Evolutionary conservation across 2,113 vertebrate species (phyloP).

Genomic region (Bathybates hornii): DNA sequence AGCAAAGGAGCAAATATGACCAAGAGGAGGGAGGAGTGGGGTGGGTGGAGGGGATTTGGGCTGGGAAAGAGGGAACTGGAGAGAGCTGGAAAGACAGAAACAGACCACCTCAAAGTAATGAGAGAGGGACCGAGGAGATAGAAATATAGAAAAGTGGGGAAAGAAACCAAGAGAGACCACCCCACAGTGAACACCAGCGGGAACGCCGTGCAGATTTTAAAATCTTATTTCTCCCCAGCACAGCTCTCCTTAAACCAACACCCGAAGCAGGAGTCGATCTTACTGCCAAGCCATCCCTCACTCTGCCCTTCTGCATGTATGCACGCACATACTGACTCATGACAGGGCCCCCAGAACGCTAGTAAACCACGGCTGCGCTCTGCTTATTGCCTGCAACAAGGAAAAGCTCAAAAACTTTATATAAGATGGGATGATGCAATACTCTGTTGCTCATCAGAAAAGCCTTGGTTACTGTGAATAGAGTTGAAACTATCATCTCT

Average conservation of each 20-base stretch:
- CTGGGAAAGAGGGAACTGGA: neutral
- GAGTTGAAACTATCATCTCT: neutral
- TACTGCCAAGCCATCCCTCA: slow-evolving; percentile 51
- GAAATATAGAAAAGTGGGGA: slow-evolving; percentile 23
- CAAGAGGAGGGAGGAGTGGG: neutral
- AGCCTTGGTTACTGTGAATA: neutral
- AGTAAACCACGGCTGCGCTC: slow-evolving; percentile 29
- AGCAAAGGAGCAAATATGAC: neutral
- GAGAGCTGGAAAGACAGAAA: neutral
- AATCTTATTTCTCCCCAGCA: slow-evolving; percentile 24
- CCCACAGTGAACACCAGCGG: slow-evolving; percentile 36
- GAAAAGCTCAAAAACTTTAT: slow-evolving; percentile 22
- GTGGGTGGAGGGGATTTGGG: neutral
- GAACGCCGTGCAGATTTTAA: slow-evolving; percentile 29
- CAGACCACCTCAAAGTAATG: slow-evolving; percentile 51
- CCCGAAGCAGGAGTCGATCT: slow-evolving; percentile 8
- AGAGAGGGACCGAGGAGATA: slow-evolving; percentile 12
- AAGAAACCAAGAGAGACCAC: slow-evolving; percentile 41
- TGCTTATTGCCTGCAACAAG: slow-evolving; percentile 48
- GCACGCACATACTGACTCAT: slow-evolving; percentile 1
- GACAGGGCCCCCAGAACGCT: slow-evolving; percentile 19
- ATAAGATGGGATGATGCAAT: slow-evolving; percentile 50
- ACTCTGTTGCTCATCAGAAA: neutral
- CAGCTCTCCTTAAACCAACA: slow-evolving; percentile 39
- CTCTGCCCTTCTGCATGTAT: slow-evolving; percentile 15